phyloP scores from a whole-genome alignment of 2,797 vertebrate genomes.

The Leuciscus waleckii region DNA sequence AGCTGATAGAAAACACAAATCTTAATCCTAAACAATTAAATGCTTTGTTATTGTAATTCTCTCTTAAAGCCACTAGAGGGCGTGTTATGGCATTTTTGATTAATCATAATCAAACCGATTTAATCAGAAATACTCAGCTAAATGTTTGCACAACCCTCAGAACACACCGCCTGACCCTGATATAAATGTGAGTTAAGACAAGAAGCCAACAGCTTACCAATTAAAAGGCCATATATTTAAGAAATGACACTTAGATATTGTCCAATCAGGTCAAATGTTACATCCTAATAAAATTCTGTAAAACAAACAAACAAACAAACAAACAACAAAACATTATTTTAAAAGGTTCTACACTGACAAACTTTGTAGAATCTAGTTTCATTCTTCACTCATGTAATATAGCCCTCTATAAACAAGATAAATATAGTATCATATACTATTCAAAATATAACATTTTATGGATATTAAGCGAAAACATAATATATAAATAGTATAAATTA shows the following conservation, averaged over 20 bases:
- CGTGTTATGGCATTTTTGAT: not conserved
- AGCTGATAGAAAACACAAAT: not conserved
- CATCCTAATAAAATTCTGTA: constrained; percentile 6
- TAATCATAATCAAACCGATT: not conserved
- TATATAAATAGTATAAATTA: constrained; percentile 48
- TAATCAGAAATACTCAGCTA: not conserved
- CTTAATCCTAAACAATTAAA: not conserved
- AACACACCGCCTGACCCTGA: not conserved
- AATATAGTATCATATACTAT: constrained; percentile 32
- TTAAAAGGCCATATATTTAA: constrained; percentile 26
- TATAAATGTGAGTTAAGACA: not conserved
- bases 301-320: constrained; percentile 24
- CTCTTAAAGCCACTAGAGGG: not conserved
- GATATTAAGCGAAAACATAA: constrained; percentile 20
- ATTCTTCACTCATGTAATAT: not conserved
- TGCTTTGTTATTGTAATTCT: not conserved
- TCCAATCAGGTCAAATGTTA: not conserved
- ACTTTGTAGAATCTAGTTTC: constrained; percentile 7
- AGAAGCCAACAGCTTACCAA: not conserved
- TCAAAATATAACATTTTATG: constrained; percentile 27
- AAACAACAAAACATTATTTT: not conserved
- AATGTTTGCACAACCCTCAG: not conserved
- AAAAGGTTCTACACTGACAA: not conserved
- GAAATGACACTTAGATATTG: not conserved
- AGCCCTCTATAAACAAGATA: constrained; percentile 33